phyloP scores from a whole-genome alignment of 2,113 vertebrate genomes.

The Eudyptes chrysolophus region DNA sequence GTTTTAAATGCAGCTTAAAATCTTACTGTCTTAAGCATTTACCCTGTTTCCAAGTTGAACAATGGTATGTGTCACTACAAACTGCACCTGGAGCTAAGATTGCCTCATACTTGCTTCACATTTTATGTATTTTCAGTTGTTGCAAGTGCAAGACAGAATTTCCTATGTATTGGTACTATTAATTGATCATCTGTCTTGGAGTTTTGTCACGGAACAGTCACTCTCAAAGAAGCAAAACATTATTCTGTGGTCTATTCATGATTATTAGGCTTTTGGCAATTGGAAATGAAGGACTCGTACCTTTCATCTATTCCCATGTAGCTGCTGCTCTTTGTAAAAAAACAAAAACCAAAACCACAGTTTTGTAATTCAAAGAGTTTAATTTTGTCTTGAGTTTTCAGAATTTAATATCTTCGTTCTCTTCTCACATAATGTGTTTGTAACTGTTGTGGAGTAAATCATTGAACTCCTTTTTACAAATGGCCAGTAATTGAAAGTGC shows the following conservation, averaged over 20 bases:
- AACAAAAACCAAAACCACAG: not conserved
- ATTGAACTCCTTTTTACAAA: not conserved
- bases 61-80: not conserved
- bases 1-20: not conserved
- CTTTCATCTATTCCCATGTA: not conserved
- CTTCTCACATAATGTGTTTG: not conserved
- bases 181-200: not conserved
- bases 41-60: not conserved
- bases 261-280: not conserved
- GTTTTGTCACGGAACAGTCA: not conserved
- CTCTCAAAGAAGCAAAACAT: not conserved
- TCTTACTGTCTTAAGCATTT: not conserved
- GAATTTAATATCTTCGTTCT: not conserved
- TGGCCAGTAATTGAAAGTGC: not conserved
- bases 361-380: not conserved
- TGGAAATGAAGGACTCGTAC: not conserved
- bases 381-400: not conserved
- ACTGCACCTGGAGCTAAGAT: not conserved
- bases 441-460: not conserved
- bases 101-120: not conserved
- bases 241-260: not conserved
- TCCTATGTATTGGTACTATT: not conserved
- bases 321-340: not conserved
- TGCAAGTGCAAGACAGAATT: not conserved
- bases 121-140: not conserved